Evolutionary conservation across 2,888 invertebrate species (phyloP).

Genomic region (Apamea monoglypha): DNA sequence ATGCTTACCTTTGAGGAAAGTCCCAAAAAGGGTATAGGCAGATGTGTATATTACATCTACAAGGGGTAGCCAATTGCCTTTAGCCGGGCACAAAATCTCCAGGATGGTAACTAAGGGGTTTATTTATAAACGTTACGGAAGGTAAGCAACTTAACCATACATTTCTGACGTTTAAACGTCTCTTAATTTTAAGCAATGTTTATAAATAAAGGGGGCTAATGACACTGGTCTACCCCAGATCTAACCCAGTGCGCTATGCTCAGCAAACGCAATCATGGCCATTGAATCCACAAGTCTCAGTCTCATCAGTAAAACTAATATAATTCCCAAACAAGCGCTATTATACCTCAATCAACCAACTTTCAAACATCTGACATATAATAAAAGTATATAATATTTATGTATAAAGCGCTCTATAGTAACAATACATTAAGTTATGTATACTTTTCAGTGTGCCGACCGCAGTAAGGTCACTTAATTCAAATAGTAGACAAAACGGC

Average conservation of each 20-base stretch:
- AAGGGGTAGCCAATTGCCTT: neutral
- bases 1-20: neutral
- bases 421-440: constrained; percentile 32
- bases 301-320: constrained; percentile 28
- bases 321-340: neutral
- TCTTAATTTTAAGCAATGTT: neutral
- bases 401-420: constrained; percentile 21
- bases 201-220: neutral
- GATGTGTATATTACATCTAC: neutral
- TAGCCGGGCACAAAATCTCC: neutral
- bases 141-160: neutral
- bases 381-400: constrained; percentile 5
- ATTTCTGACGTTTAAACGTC: neutral
- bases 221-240: neutral
- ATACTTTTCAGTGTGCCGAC: constrained; percentile 18
- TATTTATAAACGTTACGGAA: neutral
- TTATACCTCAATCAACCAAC: constrained; percentile 2
- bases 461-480: constrained; percentile 23
- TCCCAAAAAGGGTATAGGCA: neutral
- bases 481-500: neutral
- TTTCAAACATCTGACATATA: constrained; percentile 16
- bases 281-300: neutral
- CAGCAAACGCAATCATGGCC: neutral
- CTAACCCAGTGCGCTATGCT: neutral
- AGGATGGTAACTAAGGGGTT: neutral